These are phyloP conservation scores for Maccullochella peelii DNA, from an alignment of 2,113 vertebrate species.

Conservation along the genomic window DNA sequence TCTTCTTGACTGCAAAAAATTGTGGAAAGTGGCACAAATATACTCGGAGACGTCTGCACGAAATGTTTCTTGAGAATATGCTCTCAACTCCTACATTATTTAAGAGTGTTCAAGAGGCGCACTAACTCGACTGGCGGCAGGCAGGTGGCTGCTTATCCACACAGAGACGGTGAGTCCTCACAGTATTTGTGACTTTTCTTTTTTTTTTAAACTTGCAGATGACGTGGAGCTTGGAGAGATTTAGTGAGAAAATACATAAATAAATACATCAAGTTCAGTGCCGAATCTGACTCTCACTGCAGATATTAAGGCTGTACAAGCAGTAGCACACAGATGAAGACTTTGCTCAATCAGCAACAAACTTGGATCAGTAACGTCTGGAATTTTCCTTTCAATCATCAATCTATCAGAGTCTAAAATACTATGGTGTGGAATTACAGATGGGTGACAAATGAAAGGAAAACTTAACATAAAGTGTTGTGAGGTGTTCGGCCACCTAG, in stretches of 20 bases:
- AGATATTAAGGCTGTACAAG: slow-evolving; percentile 10
- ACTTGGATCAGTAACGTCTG: slow-evolving; percentile 4
- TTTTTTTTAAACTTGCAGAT: slow-evolving; percentile 12
- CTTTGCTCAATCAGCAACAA: neutral
- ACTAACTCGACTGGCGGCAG: slow-evolving; percentile 6
- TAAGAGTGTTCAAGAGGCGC: neutral
- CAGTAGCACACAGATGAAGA: neutral
- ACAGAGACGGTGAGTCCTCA: neutral
- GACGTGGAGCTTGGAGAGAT: slow-evolving; percentile 12
- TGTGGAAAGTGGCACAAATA: slow-evolving; percentile 31
- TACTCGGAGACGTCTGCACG: slow-evolving; percentile 5
- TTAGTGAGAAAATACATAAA: neutral
- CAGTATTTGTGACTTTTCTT: neutral
- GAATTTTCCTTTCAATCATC: neutral
- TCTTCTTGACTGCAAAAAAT: slow-evolving; percentile 10
- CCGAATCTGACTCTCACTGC: slow-evolving; percentile 19
- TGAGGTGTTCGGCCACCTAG: neutral
- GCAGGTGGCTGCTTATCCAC: slow-evolving; percentile 25
- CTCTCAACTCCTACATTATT: slow-evolving; percentile 19
- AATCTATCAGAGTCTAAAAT: neutral
- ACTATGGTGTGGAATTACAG: neutral
- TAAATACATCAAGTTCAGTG: neutral
- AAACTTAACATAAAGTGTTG: neutral
- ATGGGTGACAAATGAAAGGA: neutral
- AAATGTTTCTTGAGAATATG: slow-evolving; percentile 9